These are phyloP conservation scores for Spheniscus humboldti DNA, from an alignment of 2,797 vertebrate genomes.

Conservation along the genomic window DNA sequence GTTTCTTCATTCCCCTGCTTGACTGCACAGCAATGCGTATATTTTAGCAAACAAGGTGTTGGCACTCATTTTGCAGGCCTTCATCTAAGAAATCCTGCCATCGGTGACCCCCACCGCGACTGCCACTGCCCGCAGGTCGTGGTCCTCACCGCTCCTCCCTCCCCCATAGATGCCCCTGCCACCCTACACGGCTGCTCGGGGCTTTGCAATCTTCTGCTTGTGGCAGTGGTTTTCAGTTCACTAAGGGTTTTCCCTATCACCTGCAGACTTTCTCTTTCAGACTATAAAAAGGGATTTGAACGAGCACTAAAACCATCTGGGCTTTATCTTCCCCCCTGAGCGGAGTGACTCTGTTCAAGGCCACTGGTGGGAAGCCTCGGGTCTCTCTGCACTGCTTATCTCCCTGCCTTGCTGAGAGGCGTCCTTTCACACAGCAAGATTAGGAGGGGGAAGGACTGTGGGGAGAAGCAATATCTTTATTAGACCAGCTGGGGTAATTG, in stretches of 20 bases:
- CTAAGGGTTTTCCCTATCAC: background rate
- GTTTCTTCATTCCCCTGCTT: background rate
- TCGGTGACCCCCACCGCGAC: background rate
- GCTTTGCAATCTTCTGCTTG: background rate
- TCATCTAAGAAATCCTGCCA: background rate
- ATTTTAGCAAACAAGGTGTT: fast-evolving
- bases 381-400: background rate
- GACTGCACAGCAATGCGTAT: background rate
- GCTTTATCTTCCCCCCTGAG: background rate
- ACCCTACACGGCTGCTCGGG: background rate
- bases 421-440: background rate
- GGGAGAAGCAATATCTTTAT: background rate
- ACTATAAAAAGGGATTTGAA: background rate
- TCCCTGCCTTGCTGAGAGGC: background rate
- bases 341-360: background rate
- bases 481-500: background rate
- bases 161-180: fast-evolving
- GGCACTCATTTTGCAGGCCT: background rate
- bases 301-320: background rate
- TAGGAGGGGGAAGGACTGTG: background rate
- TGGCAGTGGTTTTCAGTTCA: background rate
- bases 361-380: background rate
- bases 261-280: conserved; percentile 10
- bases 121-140: fast-evolving
- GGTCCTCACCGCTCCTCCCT: background rate